Conservation (phyloP, 2,888 invertebrate genomes). For the Sesia bembeciformis region DNA sequence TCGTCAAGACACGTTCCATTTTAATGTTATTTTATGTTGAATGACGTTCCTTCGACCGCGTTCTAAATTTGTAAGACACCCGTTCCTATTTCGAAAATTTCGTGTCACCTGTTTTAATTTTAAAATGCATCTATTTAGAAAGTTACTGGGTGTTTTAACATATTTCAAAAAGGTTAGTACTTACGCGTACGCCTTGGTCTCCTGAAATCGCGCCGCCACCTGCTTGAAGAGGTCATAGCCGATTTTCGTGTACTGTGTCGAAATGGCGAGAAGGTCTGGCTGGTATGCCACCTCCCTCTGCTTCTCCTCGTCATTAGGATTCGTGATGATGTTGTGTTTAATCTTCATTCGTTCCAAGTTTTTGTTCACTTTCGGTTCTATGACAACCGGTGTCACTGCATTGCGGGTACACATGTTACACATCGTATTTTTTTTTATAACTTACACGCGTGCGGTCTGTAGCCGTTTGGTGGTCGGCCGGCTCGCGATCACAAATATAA, state of each 20-base stretch:
- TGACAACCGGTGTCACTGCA: conserved; percentile 15
- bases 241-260: conserved; percentile 59
- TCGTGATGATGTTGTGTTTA: conserved; percentile 58
- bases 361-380: conserved; percentile 20
- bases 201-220: conserved; percentile 41
- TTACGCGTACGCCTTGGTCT: conserved; percentile 67
- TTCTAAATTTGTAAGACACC: not conserved
- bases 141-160: not conserved
- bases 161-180: conserved; percentile 18
- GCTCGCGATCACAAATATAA: conserved; percentile 45
- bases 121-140: not conserved
- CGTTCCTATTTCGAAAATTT: not conserved
- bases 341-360: conserved; percentile 53
- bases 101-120: not conserved
- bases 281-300: conserved; percentile 55
- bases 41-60: not conserved
- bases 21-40: not conserved
- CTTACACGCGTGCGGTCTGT: conserved; percentile 10
- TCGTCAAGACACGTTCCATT: not conserved
- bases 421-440: conserved; percentile 23
- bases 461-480: conserved; percentile 22
- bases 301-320: conserved; percentile 41
- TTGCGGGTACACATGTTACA: conserved; percentile 63
- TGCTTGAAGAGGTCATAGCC: conserved; percentile 49
- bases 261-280: conserved; percentile 62